These are phyloP conservation scores for Chironex yamaguchii DNA, from an alignment of 30 jellyfish, hydroid and myxozoan genomes.

Conservation along the genomic window DNA sequence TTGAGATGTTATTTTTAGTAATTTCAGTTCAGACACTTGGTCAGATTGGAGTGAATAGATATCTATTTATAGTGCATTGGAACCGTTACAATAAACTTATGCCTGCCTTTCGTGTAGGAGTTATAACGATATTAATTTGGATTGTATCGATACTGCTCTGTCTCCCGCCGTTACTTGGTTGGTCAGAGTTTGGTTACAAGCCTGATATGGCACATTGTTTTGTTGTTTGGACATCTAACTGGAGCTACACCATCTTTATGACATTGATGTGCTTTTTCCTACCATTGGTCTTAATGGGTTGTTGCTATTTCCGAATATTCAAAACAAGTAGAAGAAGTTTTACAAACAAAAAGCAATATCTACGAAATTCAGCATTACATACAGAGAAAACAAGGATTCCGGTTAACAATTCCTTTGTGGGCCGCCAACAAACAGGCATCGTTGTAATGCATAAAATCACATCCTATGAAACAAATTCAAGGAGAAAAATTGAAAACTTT, in stretches of 20 bases:
- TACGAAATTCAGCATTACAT: too few relatives aligned
- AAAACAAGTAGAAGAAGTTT: background rate
- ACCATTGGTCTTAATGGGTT: background rate
- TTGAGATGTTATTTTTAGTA: conserved; percentile 10
- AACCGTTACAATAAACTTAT: background rate
- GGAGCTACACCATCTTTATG: conserved; percentile 21
- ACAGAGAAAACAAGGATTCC: too few relatives aligned
- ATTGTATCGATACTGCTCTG: background rate
- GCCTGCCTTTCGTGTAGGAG: background rate
- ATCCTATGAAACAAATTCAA: background rate
- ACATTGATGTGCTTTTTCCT: conserved; percentile 5
- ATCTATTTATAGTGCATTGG: conserved; percentile 4
- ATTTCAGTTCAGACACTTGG: conserved; percentile 15
- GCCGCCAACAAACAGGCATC: too few relatives aligned
- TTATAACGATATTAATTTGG: background rate
- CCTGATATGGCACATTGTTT: conserved; percentile 3
- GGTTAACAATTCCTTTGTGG: too few relatives aligned
- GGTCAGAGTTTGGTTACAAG: conserved; percentile 26
- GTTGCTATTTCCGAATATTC: conserved; percentile 1
- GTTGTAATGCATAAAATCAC: too few relatives aligned
- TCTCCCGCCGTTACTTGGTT: conserved; percentile 20
- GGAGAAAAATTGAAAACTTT: too few relatives aligned
- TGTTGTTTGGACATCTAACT: conserved; percentile 19
- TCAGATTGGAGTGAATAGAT: conserved; percentile 4
- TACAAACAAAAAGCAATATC: background rate